These are phyloP conservation scores for Orbicella faveolata DNA, from an alignment of 64 coral and sea anemone species.

Conservation along the genomic window DNA sequence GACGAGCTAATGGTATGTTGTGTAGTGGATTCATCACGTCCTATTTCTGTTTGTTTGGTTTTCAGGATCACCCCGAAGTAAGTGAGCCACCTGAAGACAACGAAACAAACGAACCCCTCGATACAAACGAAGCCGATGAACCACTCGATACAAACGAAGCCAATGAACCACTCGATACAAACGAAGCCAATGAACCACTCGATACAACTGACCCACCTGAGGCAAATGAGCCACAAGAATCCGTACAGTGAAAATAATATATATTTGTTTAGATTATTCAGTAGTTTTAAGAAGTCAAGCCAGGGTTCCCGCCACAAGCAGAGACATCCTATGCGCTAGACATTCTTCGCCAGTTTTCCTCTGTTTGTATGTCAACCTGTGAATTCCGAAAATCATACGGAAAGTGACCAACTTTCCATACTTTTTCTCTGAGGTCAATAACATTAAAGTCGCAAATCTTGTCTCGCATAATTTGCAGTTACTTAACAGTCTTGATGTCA, in stretches of 20 bases:
- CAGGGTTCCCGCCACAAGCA: neutral
- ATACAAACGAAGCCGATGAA: neutral
- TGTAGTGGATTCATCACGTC: neutral
- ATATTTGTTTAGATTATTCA: neutral
- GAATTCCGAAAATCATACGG: no score
- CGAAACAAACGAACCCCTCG: neutral
- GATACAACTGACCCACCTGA: neutral
- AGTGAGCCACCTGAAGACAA: neutral
- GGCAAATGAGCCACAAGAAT: neutral
- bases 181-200: neutral
- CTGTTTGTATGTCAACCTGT: no score
- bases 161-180: neutral
- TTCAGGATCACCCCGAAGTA: neutral
- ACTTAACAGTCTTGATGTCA: no score
- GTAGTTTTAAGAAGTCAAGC: neutral
- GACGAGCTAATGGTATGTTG: neutral
- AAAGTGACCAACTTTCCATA: no score
- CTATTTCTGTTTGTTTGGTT: neutral
- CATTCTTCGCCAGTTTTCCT: neutral
- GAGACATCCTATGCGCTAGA: neutral
- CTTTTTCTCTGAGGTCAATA: no score
- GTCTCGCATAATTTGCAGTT: no score
- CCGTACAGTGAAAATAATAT: neutral
- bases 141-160: neutral
- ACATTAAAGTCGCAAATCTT: no score